phyloP scores from a whole-genome alignment of 2,888 invertebrate species.

The Thecocarcelia acutangulata region DNA sequence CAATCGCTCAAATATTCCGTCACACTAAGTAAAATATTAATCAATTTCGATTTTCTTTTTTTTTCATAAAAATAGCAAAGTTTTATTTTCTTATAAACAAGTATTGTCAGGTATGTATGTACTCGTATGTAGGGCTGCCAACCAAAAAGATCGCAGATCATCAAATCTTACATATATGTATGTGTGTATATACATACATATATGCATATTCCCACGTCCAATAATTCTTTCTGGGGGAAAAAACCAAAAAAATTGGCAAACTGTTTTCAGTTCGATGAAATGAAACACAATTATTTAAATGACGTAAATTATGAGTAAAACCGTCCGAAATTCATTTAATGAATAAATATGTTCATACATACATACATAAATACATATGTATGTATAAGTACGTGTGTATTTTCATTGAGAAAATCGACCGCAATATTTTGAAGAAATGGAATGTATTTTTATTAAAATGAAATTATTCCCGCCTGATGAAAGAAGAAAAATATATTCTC shows the following conservation, averaged over 20 bases:
- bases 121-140: neutral
- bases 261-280: conserved; percentile 34
- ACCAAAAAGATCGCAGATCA: too few species aligned
- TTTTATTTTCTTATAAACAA: conserved; percentile 1
- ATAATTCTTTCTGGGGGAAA: neutral
- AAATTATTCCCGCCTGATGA: too few species aligned
- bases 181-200: neutral
- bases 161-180: neutral
- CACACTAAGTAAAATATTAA: conserved; percentile 17
- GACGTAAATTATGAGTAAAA: conserved; percentile 60
- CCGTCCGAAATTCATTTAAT: conserved; percentile 28
- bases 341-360: too few species aligned
- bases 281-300: conserved; percentile 43
- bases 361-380: too few species aligned
- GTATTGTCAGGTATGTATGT: neutral
- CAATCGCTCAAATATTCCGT: conserved; percentile 50
- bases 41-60: conserved; percentile 18
- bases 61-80: conserved; percentile 41
- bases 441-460: too few species aligned
- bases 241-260: conserved; percentile 40
- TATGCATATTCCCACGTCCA: neutral
- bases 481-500: too few species aligned
- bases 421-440: too few species aligned
- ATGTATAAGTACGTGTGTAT: too few species aligned
- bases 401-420: conserved; percentile 62